Conservation (phyloP, 2,113 vertebrate genomes). For the Hoplias malabaricus region DNA sequence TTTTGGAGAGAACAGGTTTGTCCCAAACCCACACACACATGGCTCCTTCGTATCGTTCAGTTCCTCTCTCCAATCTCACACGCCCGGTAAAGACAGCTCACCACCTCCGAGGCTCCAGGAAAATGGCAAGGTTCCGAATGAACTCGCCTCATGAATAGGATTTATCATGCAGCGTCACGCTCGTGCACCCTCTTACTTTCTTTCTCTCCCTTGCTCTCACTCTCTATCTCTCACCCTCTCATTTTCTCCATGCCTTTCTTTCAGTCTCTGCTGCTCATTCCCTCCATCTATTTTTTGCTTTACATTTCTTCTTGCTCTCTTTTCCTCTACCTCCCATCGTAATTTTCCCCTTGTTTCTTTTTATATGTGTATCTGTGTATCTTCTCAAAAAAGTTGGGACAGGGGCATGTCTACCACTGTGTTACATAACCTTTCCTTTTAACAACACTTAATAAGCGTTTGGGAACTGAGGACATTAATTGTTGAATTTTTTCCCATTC, state of each 20-base stretch:
- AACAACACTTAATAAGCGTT: too few relatives aligned
- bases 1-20: not conserved
- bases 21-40: not conserved
- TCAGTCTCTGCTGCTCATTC: not conserved
- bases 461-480: too few relatives aligned
- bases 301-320: slow-evolving; percentile 8
- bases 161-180: slow-evolving; percentile 42
- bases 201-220: not conserved
- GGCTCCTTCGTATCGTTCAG: slow-evolving; percentile 14
- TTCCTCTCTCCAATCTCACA: slow-evolving; percentile 1
- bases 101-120: slow-evolving; percentile 10
- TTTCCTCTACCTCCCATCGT: not conserved
- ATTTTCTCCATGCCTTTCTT: not conserved
- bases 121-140: slow-evolving; percentile 36
- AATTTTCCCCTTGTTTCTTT: not conserved
- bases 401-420: too few relatives aligned
- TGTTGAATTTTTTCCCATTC: too few relatives aligned
- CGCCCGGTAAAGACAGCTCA: slow-evolving; percentile 27
- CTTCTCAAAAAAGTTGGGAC: too few relatives aligned
- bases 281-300: not conserved
- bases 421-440: too few relatives aligned
- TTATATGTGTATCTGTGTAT: not conserved
- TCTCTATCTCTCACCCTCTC: slow-evolving; percentile 4
- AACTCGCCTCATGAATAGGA: slow-evolving; percentile 35
- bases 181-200: slow-evolving; percentile 15